Evolutionary conservation across 1,140 invertebrate genomes (phyloP).

Genomic region (Leptoteleia sp.): DNA sequence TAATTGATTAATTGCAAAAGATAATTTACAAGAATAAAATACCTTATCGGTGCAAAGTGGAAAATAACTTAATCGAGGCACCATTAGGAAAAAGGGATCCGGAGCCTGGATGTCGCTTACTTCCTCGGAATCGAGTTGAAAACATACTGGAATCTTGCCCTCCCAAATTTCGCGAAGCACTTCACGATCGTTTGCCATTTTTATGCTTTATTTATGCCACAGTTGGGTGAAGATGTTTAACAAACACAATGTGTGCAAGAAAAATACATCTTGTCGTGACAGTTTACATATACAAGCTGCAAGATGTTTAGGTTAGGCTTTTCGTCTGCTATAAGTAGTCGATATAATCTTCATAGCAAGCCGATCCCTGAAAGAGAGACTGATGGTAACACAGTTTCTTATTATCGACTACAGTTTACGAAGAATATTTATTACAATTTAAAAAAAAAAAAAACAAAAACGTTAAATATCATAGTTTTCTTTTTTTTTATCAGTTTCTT

Average conservation of each 20-base stretch:
- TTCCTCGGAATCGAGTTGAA: conserved; percentile 93
- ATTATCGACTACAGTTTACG: too few species aligned
- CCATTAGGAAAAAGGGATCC: conserved; percentile 96
- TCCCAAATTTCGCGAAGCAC: conserved; percentile 97
- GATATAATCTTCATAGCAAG: too few species aligned
- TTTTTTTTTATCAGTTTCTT: too few species aligned
- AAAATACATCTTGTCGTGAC: conserved; percentile 39
- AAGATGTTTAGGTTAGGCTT: conserved; percentile 40
- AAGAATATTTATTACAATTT: too few species aligned
- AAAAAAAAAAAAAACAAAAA: too few species aligned
- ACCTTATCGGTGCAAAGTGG: conserved; percentile 97
- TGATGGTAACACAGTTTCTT: too few species aligned
- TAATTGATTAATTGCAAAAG: not conserved
- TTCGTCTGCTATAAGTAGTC: conserved; percentile 58
- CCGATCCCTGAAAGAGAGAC: too few species aligned
- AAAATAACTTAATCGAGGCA: conserved; percentile 97
- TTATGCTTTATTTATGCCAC: not conserved
- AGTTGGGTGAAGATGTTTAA: conserved; percentile 1
- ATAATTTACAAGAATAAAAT: conserved; percentile 63
- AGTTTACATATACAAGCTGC: conserved; percentile 21
- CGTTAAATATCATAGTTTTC: too few species aligned
- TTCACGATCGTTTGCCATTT: conserved; percentile 95
- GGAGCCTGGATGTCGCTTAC: conserved; percentile 92
- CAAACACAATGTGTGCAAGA: not conserved
- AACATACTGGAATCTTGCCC: conserved; percentile 95